These are phyloP conservation scores for Herpailurus yagouaroundi DNA, from an alignment of 2,113 vertebrate genomes.

Conservation along the genomic window DNA sequence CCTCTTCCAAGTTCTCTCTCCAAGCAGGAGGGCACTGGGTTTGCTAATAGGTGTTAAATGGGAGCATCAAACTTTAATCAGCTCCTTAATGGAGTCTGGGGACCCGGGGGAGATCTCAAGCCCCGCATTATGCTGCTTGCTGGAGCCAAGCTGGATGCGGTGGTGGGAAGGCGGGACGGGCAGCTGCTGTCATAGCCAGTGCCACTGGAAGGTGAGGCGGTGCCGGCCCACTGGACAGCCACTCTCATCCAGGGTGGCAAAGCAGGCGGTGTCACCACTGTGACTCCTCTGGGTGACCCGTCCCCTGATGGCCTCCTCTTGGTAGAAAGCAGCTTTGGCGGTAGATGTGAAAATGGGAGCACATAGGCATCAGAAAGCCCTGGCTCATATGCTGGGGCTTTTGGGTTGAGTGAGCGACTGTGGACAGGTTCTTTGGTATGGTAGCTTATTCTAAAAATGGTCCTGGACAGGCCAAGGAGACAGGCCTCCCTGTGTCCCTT, in stretches of 20 bases:
- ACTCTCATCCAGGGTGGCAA: background rate
- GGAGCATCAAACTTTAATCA: constrained; percentile 88
- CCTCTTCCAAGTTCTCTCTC: constrained; percentile 78
- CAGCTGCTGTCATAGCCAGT: background rate
- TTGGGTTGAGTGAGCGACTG: background rate
- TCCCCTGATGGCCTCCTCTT: background rate
- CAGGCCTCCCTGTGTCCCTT: background rate
- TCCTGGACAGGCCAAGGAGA: background rate
- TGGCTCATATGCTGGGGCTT: background rate
- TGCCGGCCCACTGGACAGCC: background rate
- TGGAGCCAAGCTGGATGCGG: constrained; percentile 35
- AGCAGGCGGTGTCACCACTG: background rate
- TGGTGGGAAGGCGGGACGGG: constrained; percentile 12
- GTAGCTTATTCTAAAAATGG: background rate
- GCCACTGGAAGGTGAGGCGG: background rate
- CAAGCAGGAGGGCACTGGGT: constrained; percentile 72
- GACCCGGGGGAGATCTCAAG: constrained; percentile 74
- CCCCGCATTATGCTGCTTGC: background rate
- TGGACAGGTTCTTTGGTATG: background rate
- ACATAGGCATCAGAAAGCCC: background rate
- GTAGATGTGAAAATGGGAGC: background rate
- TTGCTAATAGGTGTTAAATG: constrained; percentile 88
- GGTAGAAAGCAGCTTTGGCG: background rate
- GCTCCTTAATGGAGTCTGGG: constrained; percentile 81
- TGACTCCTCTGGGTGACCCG: background rate